Evolutionary conservation across 2,888 invertebrate species (phyloP), one percentile per base, ranked within the genome.

Genomic region (Silvanus unidentatus): DNA sequence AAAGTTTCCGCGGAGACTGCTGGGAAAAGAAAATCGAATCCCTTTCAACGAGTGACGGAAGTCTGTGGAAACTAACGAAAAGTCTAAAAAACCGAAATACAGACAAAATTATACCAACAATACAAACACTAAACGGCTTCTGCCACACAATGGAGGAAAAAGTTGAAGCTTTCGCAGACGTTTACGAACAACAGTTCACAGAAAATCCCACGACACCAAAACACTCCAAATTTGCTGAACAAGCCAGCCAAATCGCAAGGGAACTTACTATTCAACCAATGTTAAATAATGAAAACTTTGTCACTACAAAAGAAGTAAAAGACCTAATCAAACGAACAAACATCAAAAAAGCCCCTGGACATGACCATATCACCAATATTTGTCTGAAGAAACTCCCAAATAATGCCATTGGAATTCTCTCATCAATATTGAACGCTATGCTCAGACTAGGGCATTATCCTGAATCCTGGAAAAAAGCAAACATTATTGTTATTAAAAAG

Each of bases 401-500:
- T 12, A 12, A 32, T 4, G 3, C 3, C n/a, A n/a, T 32, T 12
- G 13, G 11, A 8, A 12, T 12, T n/a, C 5, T 32, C 4, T 4
- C 13, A 12, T 8, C 32, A 12, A 12, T 12, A 8, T 8, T 32
- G n/a, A 32, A 9, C 10, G n/a, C 32, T 5, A 4, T n/a, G 5
- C n/a, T 32, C 32, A 32, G 11, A 32, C 3, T 32, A 4, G n/a
- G n/a, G 3, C n/a, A 32, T 12, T 32, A 8, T n/a, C 32, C 32
- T 5, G 5, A n/a, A 32, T 5, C 32, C 4, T 32, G 32, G 32
- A 32, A 32, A 12, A n/a, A 32, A 32, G 32, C 32, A 12, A 6
- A 11, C 4, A 32, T 43, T 10, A 16, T 38, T 11, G 32, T 14
- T 2, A 39, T 43, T 4, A 15, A 13, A 2, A 41, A 44, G 36